Evolutionary conservation across 2,888 invertebrate genomes (phyloP).

Genomic region (Dryomyza anilis): DNA sequence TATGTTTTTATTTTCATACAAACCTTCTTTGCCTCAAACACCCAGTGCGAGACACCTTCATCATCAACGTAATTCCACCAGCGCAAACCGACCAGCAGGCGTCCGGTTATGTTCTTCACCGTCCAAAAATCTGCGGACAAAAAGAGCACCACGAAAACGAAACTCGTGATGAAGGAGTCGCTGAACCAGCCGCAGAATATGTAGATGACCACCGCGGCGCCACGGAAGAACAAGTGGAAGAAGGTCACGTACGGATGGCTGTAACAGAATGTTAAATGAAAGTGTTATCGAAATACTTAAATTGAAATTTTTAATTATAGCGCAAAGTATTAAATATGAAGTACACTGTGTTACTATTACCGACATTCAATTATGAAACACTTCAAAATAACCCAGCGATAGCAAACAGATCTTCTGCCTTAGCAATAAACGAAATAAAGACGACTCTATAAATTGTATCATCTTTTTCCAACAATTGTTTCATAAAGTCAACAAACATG

Average conservation of each 20-base stretch:
- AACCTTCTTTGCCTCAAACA: slow-evolving; percentile 79
- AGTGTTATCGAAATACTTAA: too few relatives aligned
- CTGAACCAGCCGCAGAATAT: slow-evolving; percentile 90
- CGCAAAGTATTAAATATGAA: too few relatives aligned
- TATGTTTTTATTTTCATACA: neutral
- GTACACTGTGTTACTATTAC: too few relatives aligned
- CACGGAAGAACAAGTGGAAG: slow-evolving; percentile 89
- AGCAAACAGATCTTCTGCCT: too few relatives aligned
- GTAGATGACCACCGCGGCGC: slow-evolving; percentile 82
- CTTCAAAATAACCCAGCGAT: too few relatives aligned
- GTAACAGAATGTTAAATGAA: too few relatives aligned
- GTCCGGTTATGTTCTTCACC: slow-evolving; percentile 85
- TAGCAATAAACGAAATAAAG: too few relatives aligned
- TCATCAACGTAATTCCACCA: slow-evolving; percentile 99
- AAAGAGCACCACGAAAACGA: slow-evolving; percentile 86
- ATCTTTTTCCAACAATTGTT: too few relatives aligned
- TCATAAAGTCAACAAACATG: too few relatives aligned
- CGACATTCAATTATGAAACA: too few relatives aligned
- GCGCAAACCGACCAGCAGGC: slow-evolving; percentile 90
- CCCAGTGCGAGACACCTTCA: slow-evolving; percentile 96
- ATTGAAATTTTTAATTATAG: too few relatives aligned
- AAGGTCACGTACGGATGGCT: slow-evolving; percentile 93
- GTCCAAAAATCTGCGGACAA: slow-evolving; percentile 99
- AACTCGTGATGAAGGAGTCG: slow-evolving; percentile 93
- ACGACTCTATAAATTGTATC: too few relatives aligned